phyloP scores from a whole-genome alignment of 2,888 invertebrate species.

The Amiota communis region DNA sequence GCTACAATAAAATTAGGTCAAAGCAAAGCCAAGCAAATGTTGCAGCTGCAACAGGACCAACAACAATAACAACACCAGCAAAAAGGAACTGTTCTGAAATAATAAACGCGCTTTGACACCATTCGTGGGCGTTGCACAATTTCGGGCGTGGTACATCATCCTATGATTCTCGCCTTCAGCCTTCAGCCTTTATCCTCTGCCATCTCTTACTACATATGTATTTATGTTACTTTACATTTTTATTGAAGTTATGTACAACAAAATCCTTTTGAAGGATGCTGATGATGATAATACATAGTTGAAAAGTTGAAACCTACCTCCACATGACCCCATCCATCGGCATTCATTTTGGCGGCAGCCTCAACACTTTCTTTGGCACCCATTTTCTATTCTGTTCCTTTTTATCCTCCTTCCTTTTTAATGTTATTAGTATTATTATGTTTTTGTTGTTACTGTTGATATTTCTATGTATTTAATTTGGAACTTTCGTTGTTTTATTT shows the following conservation, averaged over 20 bases:
- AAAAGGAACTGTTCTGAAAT: not conserved
- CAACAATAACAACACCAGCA: not conserved
- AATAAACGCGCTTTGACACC: not conserved
- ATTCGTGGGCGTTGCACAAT: slow-evolving; percentile 8
- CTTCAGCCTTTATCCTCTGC: not conserved
- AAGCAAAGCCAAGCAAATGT: too few species aligned
- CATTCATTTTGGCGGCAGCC: slow-evolving; percentile 83
- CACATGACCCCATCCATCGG: slow-evolving; percentile 86
- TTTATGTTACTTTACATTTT: too few species aligned
- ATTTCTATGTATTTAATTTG: not conserved
- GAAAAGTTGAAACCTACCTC: slow-evolving; percentile 77
- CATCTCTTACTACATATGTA: not conserved
- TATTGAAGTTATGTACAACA: too few species aligned
- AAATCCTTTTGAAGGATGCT: too few species aligned
- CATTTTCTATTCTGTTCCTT: slow-evolving; percentile 72
- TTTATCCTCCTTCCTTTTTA: not conserved
- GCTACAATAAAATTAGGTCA: slow-evolving; percentile 5
- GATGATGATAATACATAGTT: not conserved
- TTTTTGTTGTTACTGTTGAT: slow-evolving; percentile 25
- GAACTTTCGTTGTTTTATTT: not conserved
- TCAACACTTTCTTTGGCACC: slow-evolving; percentile 89
- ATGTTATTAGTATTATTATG: not conserved
- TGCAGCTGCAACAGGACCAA: not conserved
- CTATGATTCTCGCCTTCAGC: not conserved
- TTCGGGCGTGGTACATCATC: not conserved